Evolutionary conservation across 2,888 invertebrate genomes (phyloP).

Genomic region (Acanthosoma haemorrhoidale): DNA sequence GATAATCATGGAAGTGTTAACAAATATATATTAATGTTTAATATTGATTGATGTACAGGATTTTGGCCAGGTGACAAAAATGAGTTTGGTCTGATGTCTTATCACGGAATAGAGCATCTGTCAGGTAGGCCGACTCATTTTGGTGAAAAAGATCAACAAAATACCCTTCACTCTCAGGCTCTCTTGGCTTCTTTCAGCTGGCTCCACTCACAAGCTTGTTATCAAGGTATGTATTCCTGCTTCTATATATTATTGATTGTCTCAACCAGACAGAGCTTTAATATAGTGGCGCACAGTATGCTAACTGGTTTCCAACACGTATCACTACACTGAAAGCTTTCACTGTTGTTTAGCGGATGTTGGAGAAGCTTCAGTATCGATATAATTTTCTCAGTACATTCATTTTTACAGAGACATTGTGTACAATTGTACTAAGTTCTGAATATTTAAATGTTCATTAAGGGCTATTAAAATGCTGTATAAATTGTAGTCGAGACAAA

Average conservation of each 20-base stretch:
- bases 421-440: too few species aligned
- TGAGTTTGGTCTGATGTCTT: conserved; percentile 73
- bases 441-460: too few species aligned
- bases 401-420: too few species aligned
- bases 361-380: too few species aligned
- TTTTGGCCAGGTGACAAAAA: conserved; percentile 77
- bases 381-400: too few species aligned
- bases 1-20: not conserved
- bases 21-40: not conserved
- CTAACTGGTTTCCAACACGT: too few species aligned
- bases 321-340: too few species aligned
- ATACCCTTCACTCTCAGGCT: conserved; percentile 67
- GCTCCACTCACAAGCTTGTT: conserved; percentile 71
- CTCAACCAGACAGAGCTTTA: too few species aligned
- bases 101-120: conserved; percentile 62
- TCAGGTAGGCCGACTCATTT: conserved; percentile 48
- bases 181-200: conserved; percentile 75
- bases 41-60: conserved; percentile 52
- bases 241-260: not conserved
- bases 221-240: conserved; percentile 55
- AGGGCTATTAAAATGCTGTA: too few species aligned
- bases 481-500: too few species aligned
- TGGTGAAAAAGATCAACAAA: conserved; percentile 47
- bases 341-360: too few species aligned
- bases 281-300: too few species aligned